phyloP scores from a whole-genome alignment of 1,140 invertebrate species.

The Brachionus manjavacas region DNA sequence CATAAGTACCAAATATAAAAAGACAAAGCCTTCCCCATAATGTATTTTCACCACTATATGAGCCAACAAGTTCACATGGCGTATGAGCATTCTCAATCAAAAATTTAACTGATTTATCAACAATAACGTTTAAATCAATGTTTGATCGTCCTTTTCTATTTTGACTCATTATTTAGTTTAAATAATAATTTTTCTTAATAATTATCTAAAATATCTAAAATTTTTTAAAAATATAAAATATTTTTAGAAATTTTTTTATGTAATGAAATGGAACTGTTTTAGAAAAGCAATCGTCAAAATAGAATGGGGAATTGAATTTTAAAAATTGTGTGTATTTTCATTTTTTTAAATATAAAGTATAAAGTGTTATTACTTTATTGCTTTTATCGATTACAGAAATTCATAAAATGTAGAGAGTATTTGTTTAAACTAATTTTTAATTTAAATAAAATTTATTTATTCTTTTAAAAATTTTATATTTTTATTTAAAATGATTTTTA shows the following conservation, averaged over 20 bases:
- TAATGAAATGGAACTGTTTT: neutral
- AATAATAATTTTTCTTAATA: neutral
- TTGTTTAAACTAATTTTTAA: too few species aligned
- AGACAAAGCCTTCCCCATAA: neutral
- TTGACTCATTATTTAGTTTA: neutral
- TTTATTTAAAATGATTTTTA: too few species aligned
- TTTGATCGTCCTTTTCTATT: neutral
- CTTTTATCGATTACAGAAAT: too few species aligned
- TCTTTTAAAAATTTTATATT: too few species aligned
- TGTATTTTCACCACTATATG: neutral
- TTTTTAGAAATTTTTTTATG: neutral
- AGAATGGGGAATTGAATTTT: neutral
- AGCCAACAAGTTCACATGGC: neutral
- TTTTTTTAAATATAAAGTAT: too few species aligned
- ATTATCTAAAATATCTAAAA: neutral
- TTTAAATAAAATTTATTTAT: too few species aligned
- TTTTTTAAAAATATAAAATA: neutral
- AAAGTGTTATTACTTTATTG: too few species aligned
- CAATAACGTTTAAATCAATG: neutral
- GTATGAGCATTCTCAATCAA: neutral
- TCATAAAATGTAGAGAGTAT: too few species aligned
- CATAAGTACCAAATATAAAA: neutral
- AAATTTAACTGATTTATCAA: neutral
- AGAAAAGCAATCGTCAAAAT: neutral
- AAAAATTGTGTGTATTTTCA: too few species aligned